Evolutionary conservation across 2,113 vertebrate genomes (phyloP).

Genomic region (Aspidoscelis tigris): DNA sequence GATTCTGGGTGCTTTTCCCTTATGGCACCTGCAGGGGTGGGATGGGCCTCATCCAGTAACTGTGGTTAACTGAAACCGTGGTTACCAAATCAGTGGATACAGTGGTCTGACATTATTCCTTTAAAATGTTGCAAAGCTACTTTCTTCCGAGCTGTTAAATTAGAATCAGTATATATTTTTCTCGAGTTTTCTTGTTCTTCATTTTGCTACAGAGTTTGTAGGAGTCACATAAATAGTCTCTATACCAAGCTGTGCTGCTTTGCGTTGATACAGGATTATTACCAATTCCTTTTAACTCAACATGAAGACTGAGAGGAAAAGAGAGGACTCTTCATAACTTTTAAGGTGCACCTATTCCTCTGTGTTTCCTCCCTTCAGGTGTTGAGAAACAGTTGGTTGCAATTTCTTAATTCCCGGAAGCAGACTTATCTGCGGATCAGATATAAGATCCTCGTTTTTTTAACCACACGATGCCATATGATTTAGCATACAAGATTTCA

Average conservation of each 20-base stretch:
- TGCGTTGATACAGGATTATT: conserved; percentile 6
- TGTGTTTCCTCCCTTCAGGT: conserved; percentile 54
- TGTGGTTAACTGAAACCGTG: too few species aligned
- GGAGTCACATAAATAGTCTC: not conserved
- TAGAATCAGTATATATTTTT: not conserved
- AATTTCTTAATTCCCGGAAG: conserved; percentile 52
- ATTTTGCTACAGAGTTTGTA: not conserved
- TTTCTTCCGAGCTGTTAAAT: conserved; percentile 12
- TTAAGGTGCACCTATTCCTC: conserved; percentile 37
- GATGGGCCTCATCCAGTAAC: too few species aligned
- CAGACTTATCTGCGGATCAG: conserved; percentile 58
- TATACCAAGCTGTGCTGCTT: not conserved
- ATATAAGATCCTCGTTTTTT: conserved; percentile 49
- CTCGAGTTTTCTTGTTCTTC: not conserved
- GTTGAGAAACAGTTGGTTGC: conserved; percentile 59
- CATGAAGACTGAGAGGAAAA: not conserved
- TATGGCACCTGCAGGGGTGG: too few species aligned
- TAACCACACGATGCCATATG: conserved; percentile 44
- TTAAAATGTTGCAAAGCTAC: not conserved
- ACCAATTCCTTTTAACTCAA: not conserved
- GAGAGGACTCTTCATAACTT: not conserved
- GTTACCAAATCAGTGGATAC: too few species aligned
- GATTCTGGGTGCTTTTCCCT: too few species aligned
- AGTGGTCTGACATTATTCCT: too few species aligned
- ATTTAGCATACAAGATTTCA: conserved; percentile 52